Evolutionary conservation across 1,140 invertebrate genomes (phyloP).

Genomic region (Drosophila mojavensis): DNA sequence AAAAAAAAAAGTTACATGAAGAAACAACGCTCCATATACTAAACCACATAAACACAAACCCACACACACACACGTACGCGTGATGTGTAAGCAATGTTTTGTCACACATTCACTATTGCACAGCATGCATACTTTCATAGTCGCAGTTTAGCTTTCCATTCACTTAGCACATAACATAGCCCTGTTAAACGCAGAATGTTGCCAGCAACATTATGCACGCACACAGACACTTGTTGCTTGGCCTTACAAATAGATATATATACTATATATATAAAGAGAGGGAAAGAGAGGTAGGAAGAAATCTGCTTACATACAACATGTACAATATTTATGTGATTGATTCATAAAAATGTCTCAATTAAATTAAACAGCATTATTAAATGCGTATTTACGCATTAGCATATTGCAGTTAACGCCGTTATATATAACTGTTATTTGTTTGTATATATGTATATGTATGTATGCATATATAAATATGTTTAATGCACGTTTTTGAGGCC

Average conservation of each 20-base stretch:
- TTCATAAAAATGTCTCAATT: slow-evolving; percentile 1
- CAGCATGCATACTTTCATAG: slow-evolving; percentile 3
- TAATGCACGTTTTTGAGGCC: slow-evolving; percentile 16
- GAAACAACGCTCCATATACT: slow-evolving; percentile 3
- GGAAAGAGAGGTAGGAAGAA: not conserved
- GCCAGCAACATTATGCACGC: slow-evolving; percentile 11
- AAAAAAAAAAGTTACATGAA: slow-evolving; percentile 1
- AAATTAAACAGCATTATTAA: not conserved
- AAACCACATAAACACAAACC: slow-evolving; percentile 1
- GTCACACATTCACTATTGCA: slow-evolving; percentile 1
- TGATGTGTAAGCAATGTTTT: not conserved
- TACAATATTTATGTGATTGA: not conserved
- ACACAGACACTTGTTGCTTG: slow-evolving; percentile 34
- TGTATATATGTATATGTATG: not conserved
- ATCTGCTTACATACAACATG: not conserved
- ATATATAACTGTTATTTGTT: not conserved
- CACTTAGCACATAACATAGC: slow-evolving; percentile 25
- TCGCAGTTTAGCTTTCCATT: slow-evolving; percentile 6
- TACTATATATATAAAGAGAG: not conserved
- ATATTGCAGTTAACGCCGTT: not conserved
- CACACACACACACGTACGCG: slow-evolving; percentile 13
- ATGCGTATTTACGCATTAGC: slow-evolving; percentile 2
- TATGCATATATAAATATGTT: slow-evolving; percentile 4
- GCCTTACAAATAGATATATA: not conserved
- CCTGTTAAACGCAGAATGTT: slow-evolving; percentile 36